A percentile compares a stretch with the other conserved stretches of the same genome.
These are phyloP conservation scores for Nymphicus hollandicus DNA, from an alignment of 2,113 vertebrate genomes.

Conservation along the genomic window DNA sequence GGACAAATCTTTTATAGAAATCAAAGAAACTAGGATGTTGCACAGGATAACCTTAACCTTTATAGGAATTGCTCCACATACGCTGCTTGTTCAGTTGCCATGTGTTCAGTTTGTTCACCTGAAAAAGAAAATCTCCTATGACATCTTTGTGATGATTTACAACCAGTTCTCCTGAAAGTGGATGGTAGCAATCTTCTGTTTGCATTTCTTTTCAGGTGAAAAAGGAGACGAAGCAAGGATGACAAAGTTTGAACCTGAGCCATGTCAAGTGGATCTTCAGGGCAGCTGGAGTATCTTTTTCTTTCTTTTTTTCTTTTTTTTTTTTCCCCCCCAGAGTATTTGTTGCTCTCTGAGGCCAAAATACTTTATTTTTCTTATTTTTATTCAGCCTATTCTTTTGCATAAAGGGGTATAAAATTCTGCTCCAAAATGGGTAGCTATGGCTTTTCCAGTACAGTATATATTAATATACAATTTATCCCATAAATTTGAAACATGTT, in stretches of 20 bases:
- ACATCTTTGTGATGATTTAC: background rate
- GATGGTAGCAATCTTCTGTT: background rate
- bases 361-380: background rate
- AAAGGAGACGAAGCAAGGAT: background rate
- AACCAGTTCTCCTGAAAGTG: background rate
- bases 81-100: background rate
- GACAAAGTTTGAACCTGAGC: background rate
- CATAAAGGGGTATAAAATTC: background rate
- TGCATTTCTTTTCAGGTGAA: background rate
- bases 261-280: background rate
- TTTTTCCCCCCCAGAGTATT: fast-evolving
- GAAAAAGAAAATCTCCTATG: background rate
- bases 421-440: background rate
- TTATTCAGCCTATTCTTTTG: background rate
- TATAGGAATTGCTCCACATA: background rate
- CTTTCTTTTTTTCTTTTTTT: background rate
- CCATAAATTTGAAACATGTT: background rate
- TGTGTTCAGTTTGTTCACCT: background rate
- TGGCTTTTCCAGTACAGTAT: background rate
- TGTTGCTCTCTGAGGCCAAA: background rate
- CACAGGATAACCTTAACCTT: background rate
- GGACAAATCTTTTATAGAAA: background rate
- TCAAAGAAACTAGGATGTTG: background rate
- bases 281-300: background rate
- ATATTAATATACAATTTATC: background rate